These are phyloP conservation scores for Acipenser ruthenus DNA, from an alignment of 2,797 vertebrate species.

Conservation along the genomic window DNA sequence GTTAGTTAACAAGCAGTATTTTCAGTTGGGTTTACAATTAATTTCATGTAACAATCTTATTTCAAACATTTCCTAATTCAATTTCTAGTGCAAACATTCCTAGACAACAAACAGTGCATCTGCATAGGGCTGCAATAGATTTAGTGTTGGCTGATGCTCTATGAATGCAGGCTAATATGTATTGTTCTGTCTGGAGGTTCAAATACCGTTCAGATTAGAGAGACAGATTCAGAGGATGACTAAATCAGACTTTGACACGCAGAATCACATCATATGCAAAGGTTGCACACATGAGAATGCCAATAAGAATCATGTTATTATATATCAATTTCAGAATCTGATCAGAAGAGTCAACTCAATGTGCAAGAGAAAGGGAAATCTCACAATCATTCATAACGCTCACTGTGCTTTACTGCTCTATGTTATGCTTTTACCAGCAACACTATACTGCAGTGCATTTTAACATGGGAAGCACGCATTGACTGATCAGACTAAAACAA, in stretches of 20 bases:
- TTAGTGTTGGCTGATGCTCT: not conserved
- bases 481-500: not conserved
- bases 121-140: too few species aligned
- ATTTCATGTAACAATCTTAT: not conserved
- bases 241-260: slow-evolving; percentile 18
- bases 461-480: not conserved
- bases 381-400: not conserved
- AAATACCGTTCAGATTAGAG: slow-evolving; percentile 24
- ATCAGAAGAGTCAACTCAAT: too few species aligned
- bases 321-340: slow-evolving; percentile 9
- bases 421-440: not conserved
- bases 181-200: slow-evolving; percentile 16
- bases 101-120: too few species aligned
- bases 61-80: slow-evolving; percentile 5
- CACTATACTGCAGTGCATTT: not conserved
- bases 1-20: not conserved
- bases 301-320: slow-evolving; percentile 20
- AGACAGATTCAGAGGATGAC: slow-evolving; percentile 14
- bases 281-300: slow-evolving; percentile 13
- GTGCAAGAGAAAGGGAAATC: not conserved
- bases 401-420: not conserved
- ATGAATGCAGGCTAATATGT: not conserved
- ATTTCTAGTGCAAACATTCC: too few species aligned
- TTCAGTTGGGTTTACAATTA: not conserved
- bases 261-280: slow-evolving; percentile 17